Evolutionary conservation across 2,797 vertebrate genomes (phyloP), one percentile per base, ranked within the genome.

Genomic region (Labeo calbasu): DNA sequence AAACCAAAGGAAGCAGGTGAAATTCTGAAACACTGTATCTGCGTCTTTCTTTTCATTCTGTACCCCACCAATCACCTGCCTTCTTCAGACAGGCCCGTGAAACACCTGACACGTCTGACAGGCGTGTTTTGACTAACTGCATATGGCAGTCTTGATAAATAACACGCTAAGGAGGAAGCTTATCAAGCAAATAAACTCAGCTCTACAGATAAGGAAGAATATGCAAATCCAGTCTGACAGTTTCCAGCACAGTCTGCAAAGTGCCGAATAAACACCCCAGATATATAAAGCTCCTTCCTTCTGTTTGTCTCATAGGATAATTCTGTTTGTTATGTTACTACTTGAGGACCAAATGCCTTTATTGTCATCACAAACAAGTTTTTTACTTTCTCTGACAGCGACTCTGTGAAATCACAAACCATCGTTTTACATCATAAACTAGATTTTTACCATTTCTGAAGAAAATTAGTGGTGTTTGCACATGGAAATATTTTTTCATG

Each of bases 161-260:
- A 19, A 55, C 55, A 77, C 23, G 55, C 63, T 79, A 73, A 84
- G 59, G 65, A 84, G 76, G 76, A 84, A 84, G 79, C 82, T 86
- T 88, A 88, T 88, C 87, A 84, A 84, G 43, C 81, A 86, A 86
- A 84, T 84, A 86, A 88, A 86, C 68, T 66, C 81, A 65, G 69
- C 79, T 57, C 71, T 73, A 68, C 68, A 84, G 87, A 88, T 86
- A 88, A 88, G 66, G 43, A 48, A 50, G 51, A 84, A 84, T 69
- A 84, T 84, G 82, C 82, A 84, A 84, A 84, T 84, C 82, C 76
- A 46, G 25, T 11, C 65, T 71, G 66, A 71, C 82, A 84, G 75
- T 84, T 84, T 84, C 66, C 51, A 66, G 50, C 75, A 78, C 82
- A 8, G 76, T 70, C 66, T 61, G 40, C 17, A 71, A 78, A 78